Percentiles rank a stretch among this genome's conserved stretches.
Evolutionary conservation across 1,140 invertebrate genomes (phyloP).

Genomic region (Philopotamus ludificatus): DNA sequence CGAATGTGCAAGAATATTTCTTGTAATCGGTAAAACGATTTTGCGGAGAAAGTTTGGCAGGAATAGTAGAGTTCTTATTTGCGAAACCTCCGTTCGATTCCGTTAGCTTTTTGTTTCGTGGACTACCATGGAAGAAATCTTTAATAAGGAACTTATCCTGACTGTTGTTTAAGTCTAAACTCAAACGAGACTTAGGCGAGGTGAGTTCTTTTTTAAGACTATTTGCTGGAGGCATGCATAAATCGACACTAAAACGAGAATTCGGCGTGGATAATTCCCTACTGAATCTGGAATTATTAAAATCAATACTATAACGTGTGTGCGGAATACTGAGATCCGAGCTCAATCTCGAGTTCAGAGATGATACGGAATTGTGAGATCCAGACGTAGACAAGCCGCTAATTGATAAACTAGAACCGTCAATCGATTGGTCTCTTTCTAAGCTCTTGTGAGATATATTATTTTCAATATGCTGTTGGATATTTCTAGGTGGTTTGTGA

Average conservation of each 20-base stretch:
- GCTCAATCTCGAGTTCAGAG: constrained; percentile 59
- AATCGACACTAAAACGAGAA: constrained; percentile 62
- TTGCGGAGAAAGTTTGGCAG: constrained; percentile 55
- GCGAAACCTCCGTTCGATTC: constrained; percentile 40
- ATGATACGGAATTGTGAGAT: constrained; percentile 55
- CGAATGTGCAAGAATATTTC: constrained; percentile 74
- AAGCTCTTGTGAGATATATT: constrained; percentile 25
- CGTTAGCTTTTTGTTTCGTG: constrained; percentile 54
- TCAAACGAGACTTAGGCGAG: constrained; percentile 59
- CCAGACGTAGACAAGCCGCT: constrained; percentile 50
- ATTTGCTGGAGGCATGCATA: constrained; percentile 57
- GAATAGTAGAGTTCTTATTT: constrained; percentile 48
- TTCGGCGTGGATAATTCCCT: constrained; percentile 60
- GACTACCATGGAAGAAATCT: constrained; percentile 55
- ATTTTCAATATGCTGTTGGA: constrained; percentile 38
- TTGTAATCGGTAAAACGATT: constrained; percentile 61
- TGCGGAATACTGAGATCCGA: constrained; percentile 60
- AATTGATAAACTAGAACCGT: constrained; percentile 54
- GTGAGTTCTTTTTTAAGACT: constrained; percentile 58
- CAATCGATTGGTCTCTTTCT: constrained; percentile 53
- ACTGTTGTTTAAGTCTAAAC: constrained; percentile 59
- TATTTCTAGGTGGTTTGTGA: constrained; percentile 35
- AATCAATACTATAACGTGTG: constrained; percentile 58
- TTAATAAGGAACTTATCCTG: constrained; percentile 55
- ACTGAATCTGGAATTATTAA: constrained; percentile 56